These are phyloP conservation scores for Drosophila quinaria DNA, from an alignment of 2,888 invertebrate genomes.

Conservation along the genomic window DNA sequence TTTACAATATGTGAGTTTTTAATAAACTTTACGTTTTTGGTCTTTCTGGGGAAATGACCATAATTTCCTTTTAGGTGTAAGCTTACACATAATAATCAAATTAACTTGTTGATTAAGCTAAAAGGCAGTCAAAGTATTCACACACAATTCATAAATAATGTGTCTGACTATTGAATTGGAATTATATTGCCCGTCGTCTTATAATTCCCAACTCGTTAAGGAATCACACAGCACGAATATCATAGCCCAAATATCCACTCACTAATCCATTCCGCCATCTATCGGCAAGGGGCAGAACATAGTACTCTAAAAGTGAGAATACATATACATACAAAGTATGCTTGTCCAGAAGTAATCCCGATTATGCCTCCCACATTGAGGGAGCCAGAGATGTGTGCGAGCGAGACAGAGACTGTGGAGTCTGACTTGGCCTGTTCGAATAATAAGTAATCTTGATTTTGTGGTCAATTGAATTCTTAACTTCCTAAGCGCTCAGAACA, in stretches of 20 bases:
- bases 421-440: constrained; percentile 45
- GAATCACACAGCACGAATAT: constrained; percentile 49
- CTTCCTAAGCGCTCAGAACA: constrained; percentile 69
- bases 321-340: constrained; percentile 38
- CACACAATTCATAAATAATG: constrained; percentile 5
- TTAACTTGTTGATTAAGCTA: too few species aligned
- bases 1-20: too few species aligned
- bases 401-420: neutral
- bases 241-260: constrained; percentile 36
- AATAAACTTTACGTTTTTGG: too few species aligned
- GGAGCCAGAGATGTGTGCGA: neutral
- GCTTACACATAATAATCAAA: neutral
- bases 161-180: constrained; percentile 24
- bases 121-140: neutral
- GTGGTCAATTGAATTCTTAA: constrained; percentile 84
- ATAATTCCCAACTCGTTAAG: constrained; percentile 60
- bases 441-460: constrained; percentile 83
- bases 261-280: constrained; percentile 22
- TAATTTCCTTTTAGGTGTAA: neutral
- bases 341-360: constrained; percentile 15
- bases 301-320: constrained; percentile 15
- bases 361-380: constrained; percentile 23
- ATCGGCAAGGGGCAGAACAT: constrained; percentile 6
- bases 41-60: too few species aligned
- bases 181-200: constrained; percentile 40